These are phyloP conservation scores for Embidobia sp. DNA, from an alignment of 2,888 invertebrate genomes.

Conservation along the genomic window DNA sequence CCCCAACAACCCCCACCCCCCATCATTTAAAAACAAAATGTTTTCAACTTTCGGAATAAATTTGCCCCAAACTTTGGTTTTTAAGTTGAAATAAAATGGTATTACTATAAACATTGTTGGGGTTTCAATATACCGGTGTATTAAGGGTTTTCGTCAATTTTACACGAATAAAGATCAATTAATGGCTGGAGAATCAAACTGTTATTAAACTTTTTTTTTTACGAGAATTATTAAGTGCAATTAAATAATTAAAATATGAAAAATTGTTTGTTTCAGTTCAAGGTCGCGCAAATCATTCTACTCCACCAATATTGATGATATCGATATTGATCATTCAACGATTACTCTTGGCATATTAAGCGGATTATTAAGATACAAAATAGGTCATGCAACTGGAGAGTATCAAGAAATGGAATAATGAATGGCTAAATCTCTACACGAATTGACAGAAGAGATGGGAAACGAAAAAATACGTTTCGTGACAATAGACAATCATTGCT, in stretches of 20 bases:
- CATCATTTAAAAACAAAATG: too few species aligned
- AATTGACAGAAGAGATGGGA: slow-evolving; percentile 30
- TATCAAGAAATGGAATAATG: slow-evolving; percentile 44
- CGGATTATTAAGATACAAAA: slow-evolving; percentile 41
- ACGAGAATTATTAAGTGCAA: too few species aligned
- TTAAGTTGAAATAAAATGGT: too few species aligned
- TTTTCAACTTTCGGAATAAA: too few species aligned
- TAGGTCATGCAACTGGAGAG: slow-evolving; percentile 33
- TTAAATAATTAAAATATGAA: background rate
- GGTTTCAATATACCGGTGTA: too few species aligned
- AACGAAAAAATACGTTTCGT: slow-evolving; percentile 66
- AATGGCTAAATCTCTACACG: slow-evolving; percentile 44
- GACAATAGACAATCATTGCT: slow-evolving; percentile 75
- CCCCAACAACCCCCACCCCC: too few species aligned
- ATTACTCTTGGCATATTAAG: slow-evolving; percentile 69
- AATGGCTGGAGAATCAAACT: too few species aligned
- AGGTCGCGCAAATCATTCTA: slow-evolving; percentile 71
- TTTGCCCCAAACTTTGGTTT: too few species aligned
- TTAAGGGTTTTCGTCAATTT: too few species aligned
- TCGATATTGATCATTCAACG: slow-evolving; percentile 68
- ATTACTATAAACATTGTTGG: too few species aligned
- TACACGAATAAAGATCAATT: too few species aligned
- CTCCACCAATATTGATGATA: slow-evolving; percentile 71
- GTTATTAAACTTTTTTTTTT: too few species aligned
- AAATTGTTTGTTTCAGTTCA: slow-evolving; percentile 75